phyloP scores from a whole-genome alignment of 2,797 vertebrate genomes.

The Pangasius larnaudii region DNA sequence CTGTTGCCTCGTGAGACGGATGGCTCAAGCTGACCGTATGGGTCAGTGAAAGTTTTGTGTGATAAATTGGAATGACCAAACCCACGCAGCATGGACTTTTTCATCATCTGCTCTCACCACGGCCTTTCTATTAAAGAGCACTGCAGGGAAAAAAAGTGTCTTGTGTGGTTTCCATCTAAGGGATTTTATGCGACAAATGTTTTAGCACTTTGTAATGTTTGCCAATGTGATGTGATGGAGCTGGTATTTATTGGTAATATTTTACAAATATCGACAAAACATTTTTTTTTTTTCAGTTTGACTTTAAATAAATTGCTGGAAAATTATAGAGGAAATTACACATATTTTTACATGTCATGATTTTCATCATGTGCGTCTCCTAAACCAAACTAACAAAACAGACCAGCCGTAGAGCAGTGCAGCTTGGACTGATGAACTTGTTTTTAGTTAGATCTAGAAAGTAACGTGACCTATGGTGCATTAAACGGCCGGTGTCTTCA shows the following conservation, averaged over 20 bases:
- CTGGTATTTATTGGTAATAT: conserved; percentile 9
- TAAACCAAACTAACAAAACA: conserved; percentile 15
- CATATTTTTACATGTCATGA: background rate
- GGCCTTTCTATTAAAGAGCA: background rate
- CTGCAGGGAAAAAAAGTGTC: background rate
- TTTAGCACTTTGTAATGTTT: conserved; percentile 19
- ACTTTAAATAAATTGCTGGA: background rate
- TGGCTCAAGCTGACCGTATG: conserved; percentile 14
- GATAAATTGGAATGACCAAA: conserved; percentile 24
- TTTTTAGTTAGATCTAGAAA: background rate
- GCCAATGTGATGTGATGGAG: conserved; percentile 1
- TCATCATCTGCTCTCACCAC: background rate
- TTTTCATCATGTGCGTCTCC: background rate
- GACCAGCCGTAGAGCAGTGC: background rate
- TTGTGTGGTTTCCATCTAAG: background rate
- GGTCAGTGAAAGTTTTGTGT: conserved; percentile 22
- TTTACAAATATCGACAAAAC: background rate
- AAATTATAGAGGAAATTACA: background rate
- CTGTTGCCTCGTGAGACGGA: conserved; percentile 30
- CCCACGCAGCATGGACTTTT: background rate
- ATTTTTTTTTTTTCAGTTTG: background rate
- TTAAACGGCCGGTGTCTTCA: background rate
- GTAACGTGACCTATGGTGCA: background rate
- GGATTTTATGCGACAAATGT: conserved; percentile 24
- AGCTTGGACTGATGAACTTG: background rate